Percentiles rank a stretch among this genome's conserved stretches.
Evolutionary conservation across 2,113 vertebrate genomes (phyloP).

Genomic region (Echinops telfairi): DNA sequence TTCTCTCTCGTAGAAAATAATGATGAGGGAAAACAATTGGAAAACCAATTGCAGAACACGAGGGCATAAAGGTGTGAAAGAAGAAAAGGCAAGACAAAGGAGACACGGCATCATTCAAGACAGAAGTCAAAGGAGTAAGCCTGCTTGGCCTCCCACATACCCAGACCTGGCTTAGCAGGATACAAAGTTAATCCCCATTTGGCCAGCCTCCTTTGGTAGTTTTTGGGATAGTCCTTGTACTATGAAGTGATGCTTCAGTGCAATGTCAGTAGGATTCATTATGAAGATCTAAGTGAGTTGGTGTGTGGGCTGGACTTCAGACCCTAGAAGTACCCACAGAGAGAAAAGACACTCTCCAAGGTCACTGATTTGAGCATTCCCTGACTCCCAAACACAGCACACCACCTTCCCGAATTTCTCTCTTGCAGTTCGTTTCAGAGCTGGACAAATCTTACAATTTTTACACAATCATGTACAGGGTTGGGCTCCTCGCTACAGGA

Average conservation of each 20-base stretch:
- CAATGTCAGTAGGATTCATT: background rate
- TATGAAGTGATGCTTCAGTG: background rate
- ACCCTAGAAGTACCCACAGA: too few species aligned
- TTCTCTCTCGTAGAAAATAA: slow-evolving; percentile 11
- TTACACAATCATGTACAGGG: background rate
- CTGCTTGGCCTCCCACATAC: too few species aligned
- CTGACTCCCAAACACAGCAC: background rate
- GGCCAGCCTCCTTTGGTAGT: background rate
- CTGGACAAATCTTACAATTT: background rate
- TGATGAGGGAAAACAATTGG: background rate
- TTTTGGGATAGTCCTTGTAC: background rate
- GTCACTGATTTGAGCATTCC: background rate
- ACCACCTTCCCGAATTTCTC: background rate
- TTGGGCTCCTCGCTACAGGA: background rate
- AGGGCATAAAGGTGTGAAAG: background rate
- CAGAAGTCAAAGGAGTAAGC: background rate
- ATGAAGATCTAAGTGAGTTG: background rate
- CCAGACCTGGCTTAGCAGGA: background rate
- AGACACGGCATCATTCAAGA: background rate
- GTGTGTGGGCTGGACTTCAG: background rate
- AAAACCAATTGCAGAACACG: background rate
- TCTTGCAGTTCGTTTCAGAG: background rate
- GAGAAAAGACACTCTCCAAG: background rate
- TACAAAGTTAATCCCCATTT: background rate
- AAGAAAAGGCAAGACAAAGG: background rate